Conservation (phyloP, 1,140 invertebrate species). For the Aradophagus sp. region DNA sequence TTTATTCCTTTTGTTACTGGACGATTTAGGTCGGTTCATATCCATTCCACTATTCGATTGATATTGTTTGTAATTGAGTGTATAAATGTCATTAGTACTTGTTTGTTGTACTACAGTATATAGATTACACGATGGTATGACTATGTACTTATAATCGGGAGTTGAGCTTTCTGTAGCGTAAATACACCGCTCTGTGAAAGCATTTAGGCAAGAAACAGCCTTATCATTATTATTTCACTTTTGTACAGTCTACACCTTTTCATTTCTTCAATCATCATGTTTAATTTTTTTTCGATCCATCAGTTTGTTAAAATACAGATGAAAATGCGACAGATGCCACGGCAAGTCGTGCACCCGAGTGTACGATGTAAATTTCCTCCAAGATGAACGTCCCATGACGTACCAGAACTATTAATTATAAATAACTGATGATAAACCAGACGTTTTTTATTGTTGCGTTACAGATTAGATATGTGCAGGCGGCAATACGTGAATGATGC, state of each 20-base stretch:
- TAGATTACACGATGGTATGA: conserved; percentile 21
- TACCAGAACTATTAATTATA: conserved; percentile 47
- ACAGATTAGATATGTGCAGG: conserved; percentile 99
- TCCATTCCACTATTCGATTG: conserved; percentile 6
- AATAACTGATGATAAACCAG: conserved; percentile 66
- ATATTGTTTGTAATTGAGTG: conserved; percentile 14
- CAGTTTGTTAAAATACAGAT: too few relatives aligned
- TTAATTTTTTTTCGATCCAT: conserved; percentile 11
- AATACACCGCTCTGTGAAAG: conserved; percentile 5
- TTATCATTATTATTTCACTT: conserved; percentile 21
- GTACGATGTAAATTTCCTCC: conserved; percentile 63
- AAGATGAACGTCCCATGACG: conserved; percentile 63
- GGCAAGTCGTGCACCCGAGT: conserved; percentile 37
- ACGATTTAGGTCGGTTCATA: conserved; percentile 27
- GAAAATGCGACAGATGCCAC: conserved; percentile 10
- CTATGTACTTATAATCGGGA: conserved; percentile 30
- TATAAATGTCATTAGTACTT: conserved; percentile 24
- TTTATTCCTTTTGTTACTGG: too few relatives aligned
- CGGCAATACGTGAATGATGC: conserved; percentile 93
- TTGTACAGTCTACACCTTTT: conserved; percentile 33
- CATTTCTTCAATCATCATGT: conserved; percentile 21
- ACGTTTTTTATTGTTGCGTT: conserved; percentile 77
- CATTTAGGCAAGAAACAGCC: conserved; percentile 19
- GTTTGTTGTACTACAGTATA: conserved; percentile 40
- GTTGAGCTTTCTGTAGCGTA: conserved; percentile 27